Evolutionary conservation across 2,797 vertebrate species (phyloP), one percentile per base, ranked within the genome.

Genomic region (Hapalemur alaotrensis): DNA sequence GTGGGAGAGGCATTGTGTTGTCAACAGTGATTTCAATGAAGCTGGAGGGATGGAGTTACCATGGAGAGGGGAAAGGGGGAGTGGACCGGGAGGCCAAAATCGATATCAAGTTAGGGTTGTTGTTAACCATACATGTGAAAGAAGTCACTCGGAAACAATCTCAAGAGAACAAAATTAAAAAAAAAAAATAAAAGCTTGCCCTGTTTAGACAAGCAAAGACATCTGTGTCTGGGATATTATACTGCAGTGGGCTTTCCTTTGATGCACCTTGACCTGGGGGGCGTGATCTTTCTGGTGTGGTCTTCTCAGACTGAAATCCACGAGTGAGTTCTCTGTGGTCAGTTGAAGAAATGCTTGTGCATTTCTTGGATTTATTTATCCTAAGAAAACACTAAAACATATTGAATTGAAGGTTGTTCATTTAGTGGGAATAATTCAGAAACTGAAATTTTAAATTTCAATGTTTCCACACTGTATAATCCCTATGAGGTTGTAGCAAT

Each of bases 381-480:
- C n/a, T 11, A 73, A 90, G 92, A 94, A 92, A n/a, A 18, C 5
- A 93, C 48, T 52, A 75, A 30, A 7, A 20, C 14, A 2, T n/a
- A 11, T 50, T 80, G 63, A 52, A 89, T 78, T 76, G 28, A 86
- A 63, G 88, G 81, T 48, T 84, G 28, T n/a, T 30, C 17, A 9
- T 0, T 78, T 97, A 93, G 69, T 84, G 41, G 25, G 91, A 86
- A 78, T 70, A 91, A 91, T 86, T 89, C 50, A 85, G 63, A 81
- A 87, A 96, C n/a, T 92, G 46, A 50, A 81, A 93, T 54, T 86
- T 84, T 72, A 86, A 25, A 10, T 93, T 96, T 91, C 70, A 9
- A 2, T 93, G 88, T n/a, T 97, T 97, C 86, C 93, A 82, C n/a
- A 90, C 91, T 95, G 59, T 95, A 13, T 88, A 95, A 98, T 84